phyloP scores from a whole-genome alignment of 2,888 invertebrate genomes.

The Reticulitermes lucifugus region DNA sequence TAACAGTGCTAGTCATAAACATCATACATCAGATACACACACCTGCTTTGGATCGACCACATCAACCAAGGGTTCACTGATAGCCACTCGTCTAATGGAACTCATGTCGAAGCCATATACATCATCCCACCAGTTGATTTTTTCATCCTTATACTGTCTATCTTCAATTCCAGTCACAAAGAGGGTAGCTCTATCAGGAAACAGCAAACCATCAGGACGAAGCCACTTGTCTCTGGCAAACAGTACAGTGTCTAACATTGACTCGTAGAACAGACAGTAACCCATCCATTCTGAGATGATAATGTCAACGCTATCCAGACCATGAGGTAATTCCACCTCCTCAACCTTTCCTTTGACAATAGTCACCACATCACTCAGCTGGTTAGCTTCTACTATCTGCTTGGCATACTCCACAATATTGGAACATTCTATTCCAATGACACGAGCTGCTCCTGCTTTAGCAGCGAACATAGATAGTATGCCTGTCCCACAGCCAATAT shows the following conservation, averaged over 20 bases:
- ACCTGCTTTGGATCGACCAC: constrained; percentile 98
- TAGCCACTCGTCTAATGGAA: constrained; percentile 96
- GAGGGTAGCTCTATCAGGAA: constrained; percentile 82
- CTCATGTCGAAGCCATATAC: constrained; percentile 99
- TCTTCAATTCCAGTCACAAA: constrained; percentile 96
- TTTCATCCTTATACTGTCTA: constrained; percentile 99
- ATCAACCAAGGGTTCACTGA: constrained; percentile 98
- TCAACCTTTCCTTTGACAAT: constrained; percentile 90
- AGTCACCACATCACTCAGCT: constrained; percentile 81
- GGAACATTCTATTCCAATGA: constrained; percentile 98
- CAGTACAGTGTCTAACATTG: constrained; percentile 99
- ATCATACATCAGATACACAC: neutral
- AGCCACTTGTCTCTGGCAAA: constrained; percentile 99
- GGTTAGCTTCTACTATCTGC: constrained; percentile 91
- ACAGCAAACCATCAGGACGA: constrained; percentile 86
- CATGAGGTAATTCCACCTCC: constrained; percentile 92
- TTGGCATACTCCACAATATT: constrained; percentile 98
- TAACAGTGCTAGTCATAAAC: too few relatives aligned
- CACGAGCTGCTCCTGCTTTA: constrained; percentile 95
- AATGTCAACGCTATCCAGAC: constrained; percentile 93
- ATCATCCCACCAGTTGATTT: constrained; percentile 99
- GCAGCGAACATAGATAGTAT: constrained; percentile 99
- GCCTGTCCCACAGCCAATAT: constrained; percentile 99
- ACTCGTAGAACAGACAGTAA: constrained; percentile 96
- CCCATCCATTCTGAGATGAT: constrained; percentile 88